These are phyloP conservation scores for Chamaea fasciata DNA, from an alignment of 2,113 vertebrate genomes.

Conservation along the genomic window DNA sequence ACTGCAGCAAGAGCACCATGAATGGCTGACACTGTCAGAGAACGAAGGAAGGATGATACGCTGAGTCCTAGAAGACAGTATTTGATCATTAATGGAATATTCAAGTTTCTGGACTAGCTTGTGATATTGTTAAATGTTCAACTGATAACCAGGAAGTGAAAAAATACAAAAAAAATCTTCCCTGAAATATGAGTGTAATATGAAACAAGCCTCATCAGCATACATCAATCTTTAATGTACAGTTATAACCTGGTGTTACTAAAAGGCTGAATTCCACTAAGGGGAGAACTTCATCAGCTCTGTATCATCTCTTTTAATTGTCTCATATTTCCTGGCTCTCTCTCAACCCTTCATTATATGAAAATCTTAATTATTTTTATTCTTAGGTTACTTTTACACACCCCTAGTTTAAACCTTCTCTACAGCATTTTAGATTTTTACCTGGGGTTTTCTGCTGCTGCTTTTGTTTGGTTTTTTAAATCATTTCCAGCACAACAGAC, in stretches of 20 bases:
- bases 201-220: background rate
- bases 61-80: background rate
- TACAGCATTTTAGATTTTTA: background rate
- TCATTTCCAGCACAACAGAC: background rate
- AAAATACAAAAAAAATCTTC: background rate
- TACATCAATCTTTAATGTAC: background rate
- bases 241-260: background rate
- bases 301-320: background rate
- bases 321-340: background rate
- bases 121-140: background rate
- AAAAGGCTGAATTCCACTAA: background rate
- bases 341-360: background rate
- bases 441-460: background rate
- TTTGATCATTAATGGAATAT: background rate
- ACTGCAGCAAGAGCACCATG: background rate
- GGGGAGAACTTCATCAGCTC: background rate
- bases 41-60: background rate
- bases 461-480: background rate
- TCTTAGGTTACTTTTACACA: background rate
- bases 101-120: background rate
- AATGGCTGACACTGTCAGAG: background rate
- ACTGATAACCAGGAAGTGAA: background rate
- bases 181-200: background rate
- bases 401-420: background rate
- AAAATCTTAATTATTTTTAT: background rate